Percentiles rank a stretch among this genome's conserved stretches.
Evolutionary conservation across 1,140 invertebrate genomes (phyloP).

Genomic region (Caligus rogercresseyi): DNA sequence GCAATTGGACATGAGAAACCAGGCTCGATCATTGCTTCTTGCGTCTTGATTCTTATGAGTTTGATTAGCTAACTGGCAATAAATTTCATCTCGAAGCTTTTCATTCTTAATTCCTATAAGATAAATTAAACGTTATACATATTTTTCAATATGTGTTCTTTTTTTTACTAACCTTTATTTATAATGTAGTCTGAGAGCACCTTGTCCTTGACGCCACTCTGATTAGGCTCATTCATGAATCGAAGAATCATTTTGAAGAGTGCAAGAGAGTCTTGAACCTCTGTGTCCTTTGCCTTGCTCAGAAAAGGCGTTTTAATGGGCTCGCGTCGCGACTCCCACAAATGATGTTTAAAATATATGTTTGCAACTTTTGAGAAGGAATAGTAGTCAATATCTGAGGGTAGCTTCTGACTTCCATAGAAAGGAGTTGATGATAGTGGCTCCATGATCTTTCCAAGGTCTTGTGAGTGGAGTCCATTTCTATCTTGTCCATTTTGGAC

Average conservation of each 20-base stretch:
- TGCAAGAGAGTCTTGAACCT: conserved; percentile 71
- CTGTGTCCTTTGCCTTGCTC: conserved; percentile 67
- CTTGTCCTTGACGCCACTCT: conserved; percentile 51
- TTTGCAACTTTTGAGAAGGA: conserved; percentile 85
- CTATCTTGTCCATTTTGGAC: conserved; percentile 3
- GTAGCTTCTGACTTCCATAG: conserved; percentile 38
- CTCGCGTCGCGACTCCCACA: conserved; percentile 63
- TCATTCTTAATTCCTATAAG: conserved; percentile 46
- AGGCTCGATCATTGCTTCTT: conserved; percentile 53
- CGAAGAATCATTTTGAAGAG: conserved; percentile 82
- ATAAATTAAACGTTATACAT: not conserved
- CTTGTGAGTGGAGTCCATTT: conserved; percentile 3
- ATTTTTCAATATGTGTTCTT: not conserved
- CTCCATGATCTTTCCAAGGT: conserved; percentile 12
- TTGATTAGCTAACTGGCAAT: conserved; percentile 87
- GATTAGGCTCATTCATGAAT: conserved; percentile 64
- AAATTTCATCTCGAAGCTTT: conserved; percentile 73
- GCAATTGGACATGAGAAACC: conserved; percentile 75
- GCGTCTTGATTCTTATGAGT: conserved; percentile 61
- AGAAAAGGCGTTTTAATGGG: conserved; percentile 82
- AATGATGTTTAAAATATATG: conserved; percentile 72
- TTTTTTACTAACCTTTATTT: conserved; percentile 46
- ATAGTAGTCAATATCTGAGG: conserved; percentile 68
- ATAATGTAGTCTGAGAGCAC: conserved; percentile 84
- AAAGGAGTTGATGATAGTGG: not conserved